Base-by-base conservation (phyloP, 2,113 vertebrate genomes). In the Chloropsis cyanopogon region DNA sequence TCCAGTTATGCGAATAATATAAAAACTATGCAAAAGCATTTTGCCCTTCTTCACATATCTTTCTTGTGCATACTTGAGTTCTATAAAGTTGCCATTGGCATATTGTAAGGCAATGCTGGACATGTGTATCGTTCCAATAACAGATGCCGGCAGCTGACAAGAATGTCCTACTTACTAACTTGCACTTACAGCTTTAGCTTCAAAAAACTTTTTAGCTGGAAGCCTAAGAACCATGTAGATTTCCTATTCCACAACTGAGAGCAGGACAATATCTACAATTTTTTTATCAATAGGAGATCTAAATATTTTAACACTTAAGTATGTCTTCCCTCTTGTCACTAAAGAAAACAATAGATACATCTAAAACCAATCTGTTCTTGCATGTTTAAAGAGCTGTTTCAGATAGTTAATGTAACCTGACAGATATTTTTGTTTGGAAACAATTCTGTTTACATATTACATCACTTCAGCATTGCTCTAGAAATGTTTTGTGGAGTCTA, bases 1-100 rank as follows among this genome's bases (percentile, higher is more conserved):
- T 97, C 96, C 95, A 97, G 90, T 83, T 92, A 88, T 72, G 80
- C 92, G 96, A 97, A 97, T 97, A 98, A 97, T 92, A 95, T 17
- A 77, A 96, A 87, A 97, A 91, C 93, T 88, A 97, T 93, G 93
- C 63, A 86, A 86, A 94, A 92, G 88, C 56, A 89, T 97, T 91
- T 95, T 97, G 85, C 82, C 91, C 91, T 82, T 89, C 82, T 88
- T 89, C 68, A 42, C 69, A 54, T 56, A 92, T 97, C 93, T 90
- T 95, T 90, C 87, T 96, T 92, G 70, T 21, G 59, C 47, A 47
- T 60, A 56, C 72, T n/a, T 46, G 50, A 88, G 47, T 80, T 94
- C 63, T 69, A 42, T 33, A 70, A 85, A 85, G 93, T 96, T 97
- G 96, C 92, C 95, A 96, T 52, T 95, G 96, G 87, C 84, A 93